Base-by-base conservation (phyloP, 2,888 invertebrate species). In the Papilio demoleus region DNA sequence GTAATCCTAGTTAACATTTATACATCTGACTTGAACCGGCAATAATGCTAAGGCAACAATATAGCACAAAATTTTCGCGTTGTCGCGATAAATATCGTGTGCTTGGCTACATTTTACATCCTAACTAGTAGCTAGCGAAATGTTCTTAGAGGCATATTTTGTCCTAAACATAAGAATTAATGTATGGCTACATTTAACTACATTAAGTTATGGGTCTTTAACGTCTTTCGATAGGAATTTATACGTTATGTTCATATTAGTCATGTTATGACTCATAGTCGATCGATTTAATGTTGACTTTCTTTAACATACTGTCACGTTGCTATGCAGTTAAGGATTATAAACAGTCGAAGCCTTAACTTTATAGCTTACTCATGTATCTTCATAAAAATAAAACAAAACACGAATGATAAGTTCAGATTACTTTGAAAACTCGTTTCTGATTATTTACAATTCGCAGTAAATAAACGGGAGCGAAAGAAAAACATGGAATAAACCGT, bases 401-500 rank as follows among this genome's bases (percentile, higher is more conserved):
- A 19, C 2, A 17, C 6, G 42, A 5, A 4, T 4, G 40, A 42
- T 4, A 47, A 22, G 22, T 11, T 47, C 22, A 12, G 22, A 47
- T 22, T 47, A 19, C 38, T 19, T 3, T 0, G 1, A 47, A 14
- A 22, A 19, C 11, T 59, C n/a, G 12, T 59, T 24, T 60, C 14
- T 27, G 8, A 22, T 59, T 36, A 36, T 60, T 38, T 60, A 38
- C 24, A 60, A 60, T 60, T 60, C 27, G 40, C 38, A 60, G 40
- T 24, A 60, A 40, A 60, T 40, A 60, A 40, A 40, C 19, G 14
- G 60, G 38, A 24, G 14, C 12, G n/a, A 60, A 40, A 59, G 22
- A 42, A 40, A 62, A 17, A 22, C 11, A 47, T 19, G 6, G 4
- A 17, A 9, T 24, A 1, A 34, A 56, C 68, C 58, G 64, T 64